Conservation (phyloP, 2,113 vertebrate genomes). For the Ibidorhyncha struthersii region DNA sequence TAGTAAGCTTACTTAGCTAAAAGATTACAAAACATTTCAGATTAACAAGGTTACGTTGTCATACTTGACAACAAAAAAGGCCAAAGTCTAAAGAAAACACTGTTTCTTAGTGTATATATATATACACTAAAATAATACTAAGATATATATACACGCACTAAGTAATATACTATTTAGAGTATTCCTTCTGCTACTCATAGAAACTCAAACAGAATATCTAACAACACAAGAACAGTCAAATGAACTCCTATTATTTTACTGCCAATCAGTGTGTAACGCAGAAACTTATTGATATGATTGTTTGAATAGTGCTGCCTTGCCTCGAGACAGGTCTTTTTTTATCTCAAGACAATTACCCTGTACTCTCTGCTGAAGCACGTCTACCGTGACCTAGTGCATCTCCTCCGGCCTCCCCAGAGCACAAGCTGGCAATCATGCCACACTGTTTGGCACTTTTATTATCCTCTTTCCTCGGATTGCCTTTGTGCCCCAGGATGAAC, state of each 20-base stretch:
- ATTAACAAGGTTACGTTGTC: background rate
- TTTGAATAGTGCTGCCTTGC: accelerated
- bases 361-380: background rate
- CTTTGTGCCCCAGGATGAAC: background rate
- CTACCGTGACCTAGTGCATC: accelerated
- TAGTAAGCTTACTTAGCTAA: background rate
- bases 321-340: background rate
- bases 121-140: no score
- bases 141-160: background rate
- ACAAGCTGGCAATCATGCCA: background rate
- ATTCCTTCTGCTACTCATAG: background rate
- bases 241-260: background rate
- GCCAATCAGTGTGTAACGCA: accelerated
- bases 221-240: accelerated
- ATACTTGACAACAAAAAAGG: background rate
- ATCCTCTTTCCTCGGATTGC: background rate
- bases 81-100: background rate
- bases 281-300: accelerated
- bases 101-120: background rate
- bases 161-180: accelerated
- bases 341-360: background rate
- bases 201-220: accelerated
- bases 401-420: background rate
- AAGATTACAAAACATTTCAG: background rate
- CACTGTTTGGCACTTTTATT: accelerated